Evolutionary conservation across 2,113 vertebrate species (phyloP).

Genomic region (Struthio camelus): DNA sequence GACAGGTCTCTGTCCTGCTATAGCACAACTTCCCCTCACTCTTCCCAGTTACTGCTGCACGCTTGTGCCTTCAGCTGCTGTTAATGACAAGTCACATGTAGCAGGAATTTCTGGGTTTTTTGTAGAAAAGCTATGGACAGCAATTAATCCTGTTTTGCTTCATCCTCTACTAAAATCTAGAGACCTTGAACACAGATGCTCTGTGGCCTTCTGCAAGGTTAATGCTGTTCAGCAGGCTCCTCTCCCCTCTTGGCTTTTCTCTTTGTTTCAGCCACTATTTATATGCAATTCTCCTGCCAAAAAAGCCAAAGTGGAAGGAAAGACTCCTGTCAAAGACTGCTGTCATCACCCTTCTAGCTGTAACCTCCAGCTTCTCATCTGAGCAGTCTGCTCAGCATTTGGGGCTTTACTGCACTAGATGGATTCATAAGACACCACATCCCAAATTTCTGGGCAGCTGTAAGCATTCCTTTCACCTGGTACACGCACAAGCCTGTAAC

Average conservation of each 20-base stretch:
- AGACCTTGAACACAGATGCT: not conserved
- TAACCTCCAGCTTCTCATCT: not conserved
- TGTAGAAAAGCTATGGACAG: not conserved
- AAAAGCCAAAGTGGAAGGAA: not conserved
- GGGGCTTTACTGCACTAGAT: not conserved
- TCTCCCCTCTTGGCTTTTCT: not conserved
- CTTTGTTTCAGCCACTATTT: not conserved
- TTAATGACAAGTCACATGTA: not conserved
- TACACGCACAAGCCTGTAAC: not conserved
- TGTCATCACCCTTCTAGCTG: not conserved
- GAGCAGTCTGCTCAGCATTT: not conserved
- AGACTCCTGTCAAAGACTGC: not conserved
- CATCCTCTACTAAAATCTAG: not conserved
- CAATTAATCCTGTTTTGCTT: not conserved
- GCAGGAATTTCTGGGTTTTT: rapidly evolving
- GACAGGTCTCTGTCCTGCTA: not conserved
- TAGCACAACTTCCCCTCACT: not conserved
- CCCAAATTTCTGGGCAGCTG: not conserved
- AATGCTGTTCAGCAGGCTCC: not conserved
- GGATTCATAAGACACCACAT: not conserved
- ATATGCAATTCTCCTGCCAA: not conserved
- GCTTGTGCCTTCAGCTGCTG: not conserved
- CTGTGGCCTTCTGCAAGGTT: not conserved
- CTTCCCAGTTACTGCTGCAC: not conserved
- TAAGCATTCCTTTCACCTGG: not conserved